Conservation (phyloP, 2,888 invertebrate genomes). For the Pollenia griseotomentosa region DNA sequence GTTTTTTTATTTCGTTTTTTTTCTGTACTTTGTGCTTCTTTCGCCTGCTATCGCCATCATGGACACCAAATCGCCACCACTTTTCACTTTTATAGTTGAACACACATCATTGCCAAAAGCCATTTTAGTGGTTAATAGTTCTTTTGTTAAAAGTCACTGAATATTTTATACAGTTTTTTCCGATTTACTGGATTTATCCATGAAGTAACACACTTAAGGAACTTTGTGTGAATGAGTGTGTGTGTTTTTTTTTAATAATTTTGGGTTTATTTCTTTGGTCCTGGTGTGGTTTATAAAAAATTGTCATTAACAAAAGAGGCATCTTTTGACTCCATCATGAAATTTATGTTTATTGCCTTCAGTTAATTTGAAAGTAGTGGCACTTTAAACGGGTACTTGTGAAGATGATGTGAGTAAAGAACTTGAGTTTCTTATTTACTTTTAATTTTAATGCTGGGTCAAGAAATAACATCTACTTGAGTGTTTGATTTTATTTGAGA, state of each 20-base stretch:
- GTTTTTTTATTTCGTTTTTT: slow-evolving; percentile 48
- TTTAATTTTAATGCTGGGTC: slow-evolving; percentile 38
- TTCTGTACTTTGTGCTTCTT: slow-evolving; percentile 14
- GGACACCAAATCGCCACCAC: not conserved
- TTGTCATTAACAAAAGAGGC: slow-evolving; percentile 36
- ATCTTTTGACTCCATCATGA: slow-evolving; percentile 57
- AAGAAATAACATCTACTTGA: slow-evolving; percentile 1
- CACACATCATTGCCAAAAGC: slow-evolving; percentile 48
- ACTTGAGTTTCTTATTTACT: slow-evolving; percentile 3
- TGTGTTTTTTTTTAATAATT: not conserved
- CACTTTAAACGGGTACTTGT: not conserved
- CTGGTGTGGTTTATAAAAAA: slow-evolving; percentile 47
- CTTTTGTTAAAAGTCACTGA: slow-evolving; percentile 75
- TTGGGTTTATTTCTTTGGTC: not conserved
- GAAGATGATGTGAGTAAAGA: not conserved
- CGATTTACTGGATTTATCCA: not conserved
- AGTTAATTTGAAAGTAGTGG: slow-evolving; percentile 16
- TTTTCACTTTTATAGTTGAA: not conserved
- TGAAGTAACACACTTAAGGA: not conserved
- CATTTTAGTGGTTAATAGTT: slow-evolving; percentile 73
- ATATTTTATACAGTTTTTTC: slow-evolving; percentile 67
- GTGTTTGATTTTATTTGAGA: slow-evolving; percentile 16
- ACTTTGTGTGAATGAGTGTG: slow-evolving; percentile 15
- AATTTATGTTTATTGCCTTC: slow-evolving; percentile 51
- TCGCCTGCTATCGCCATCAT: slow-evolving; percentile 4